Evolutionary conservation across 2,797 vertebrate genomes (phyloP).

Genomic region (Valencia hispanica): DNA sequence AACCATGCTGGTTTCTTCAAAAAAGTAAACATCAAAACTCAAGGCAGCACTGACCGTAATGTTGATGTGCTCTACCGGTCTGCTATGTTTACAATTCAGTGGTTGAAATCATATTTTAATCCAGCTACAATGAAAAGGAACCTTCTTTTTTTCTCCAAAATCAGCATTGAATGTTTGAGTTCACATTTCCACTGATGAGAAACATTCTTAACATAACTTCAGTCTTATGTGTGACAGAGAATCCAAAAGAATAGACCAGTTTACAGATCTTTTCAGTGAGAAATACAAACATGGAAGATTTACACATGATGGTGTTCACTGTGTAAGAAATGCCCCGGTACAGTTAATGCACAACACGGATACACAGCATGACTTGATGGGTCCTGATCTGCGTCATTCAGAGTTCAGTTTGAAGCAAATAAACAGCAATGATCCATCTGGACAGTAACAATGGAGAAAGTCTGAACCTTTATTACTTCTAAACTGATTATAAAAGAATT

Average conservation of each 20-base stretch:
- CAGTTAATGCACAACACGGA: conserved; percentile 1
- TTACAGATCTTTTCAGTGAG: conserved; percentile 16
- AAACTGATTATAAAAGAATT: background rate
- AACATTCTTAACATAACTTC: conserved; percentile 66
- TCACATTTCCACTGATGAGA: conserved; percentile 30
- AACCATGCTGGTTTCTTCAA: conserved; percentile 78
- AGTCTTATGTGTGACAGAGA: conserved; percentile 64
- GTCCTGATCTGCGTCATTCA: background rate
- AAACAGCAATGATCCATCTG: background rate
- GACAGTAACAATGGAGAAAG: background rate
- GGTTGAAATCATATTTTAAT: conserved; percentile 27
- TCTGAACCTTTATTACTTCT: background rate
- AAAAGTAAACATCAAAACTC: conserved; percentile 53
- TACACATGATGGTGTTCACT: conserved; percentile 1
- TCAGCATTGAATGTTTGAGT: conserved; percentile 35
- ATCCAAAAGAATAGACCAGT: conserved; percentile 12
- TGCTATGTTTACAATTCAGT: conserved; percentile 22
- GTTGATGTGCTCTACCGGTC: conserved; percentile 45
- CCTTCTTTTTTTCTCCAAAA: background rate
- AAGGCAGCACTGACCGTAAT: conserved; percentile 56
- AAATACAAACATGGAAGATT: conserved; percentile 35
- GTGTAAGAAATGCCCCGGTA: conserved; percentile 26
- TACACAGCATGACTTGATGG: background rate
- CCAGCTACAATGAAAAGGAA: conserved; percentile 25
- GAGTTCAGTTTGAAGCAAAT: background rate